phyloP scores from a whole-genome alignment of 2,888 invertebrate genomes.

The Boloria selene region DNA sequence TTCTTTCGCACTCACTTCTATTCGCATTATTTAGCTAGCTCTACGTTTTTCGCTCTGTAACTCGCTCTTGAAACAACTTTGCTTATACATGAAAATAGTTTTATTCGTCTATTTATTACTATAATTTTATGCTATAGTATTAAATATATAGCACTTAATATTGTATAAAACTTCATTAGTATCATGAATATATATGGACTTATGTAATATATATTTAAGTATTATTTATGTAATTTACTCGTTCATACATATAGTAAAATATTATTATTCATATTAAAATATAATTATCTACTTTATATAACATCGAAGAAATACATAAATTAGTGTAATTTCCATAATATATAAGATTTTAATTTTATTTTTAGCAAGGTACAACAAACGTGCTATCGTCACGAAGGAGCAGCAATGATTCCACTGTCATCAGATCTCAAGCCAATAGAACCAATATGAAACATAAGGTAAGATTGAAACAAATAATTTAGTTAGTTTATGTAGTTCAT shows the following conservation, averaged over 20 bases:
- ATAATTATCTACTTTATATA: too few relatives aligned
- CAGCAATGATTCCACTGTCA: constrained; percentile 90
- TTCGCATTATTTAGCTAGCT: constrained; percentile 26
- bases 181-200: too few relatives aligned
- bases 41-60: constrained; percentile 24
- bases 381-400: constrained; percentile 90
- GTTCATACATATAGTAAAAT: too few relatives aligned
- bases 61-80: constrained; percentile 17
- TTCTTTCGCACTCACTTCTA: constrained; percentile 12
- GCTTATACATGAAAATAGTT: constrained; percentile 24
- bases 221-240: too few relatives aligned
- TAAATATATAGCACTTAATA: too few relatives aligned
- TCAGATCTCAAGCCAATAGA: constrained; percentile 74
- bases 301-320: too few relatives aligned
- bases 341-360: constrained; percentile 18
- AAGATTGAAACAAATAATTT: constrained; percentile 37
- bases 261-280: too few relatives aligned
- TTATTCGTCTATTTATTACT: constrained; percentile 7
- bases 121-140: background rate
- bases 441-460: constrained; percentile 79
- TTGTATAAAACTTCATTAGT: too few relatives aligned
- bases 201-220: too few relatives aligned
- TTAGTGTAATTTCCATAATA: background rate
- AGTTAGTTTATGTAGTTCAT: too few relatives aligned
- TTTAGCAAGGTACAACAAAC: constrained; percentile 87